Evolutionary conservation across 92 coral and sea anemone species (phyloP).

Genomic region (Phenganax stokvisi): DNA sequence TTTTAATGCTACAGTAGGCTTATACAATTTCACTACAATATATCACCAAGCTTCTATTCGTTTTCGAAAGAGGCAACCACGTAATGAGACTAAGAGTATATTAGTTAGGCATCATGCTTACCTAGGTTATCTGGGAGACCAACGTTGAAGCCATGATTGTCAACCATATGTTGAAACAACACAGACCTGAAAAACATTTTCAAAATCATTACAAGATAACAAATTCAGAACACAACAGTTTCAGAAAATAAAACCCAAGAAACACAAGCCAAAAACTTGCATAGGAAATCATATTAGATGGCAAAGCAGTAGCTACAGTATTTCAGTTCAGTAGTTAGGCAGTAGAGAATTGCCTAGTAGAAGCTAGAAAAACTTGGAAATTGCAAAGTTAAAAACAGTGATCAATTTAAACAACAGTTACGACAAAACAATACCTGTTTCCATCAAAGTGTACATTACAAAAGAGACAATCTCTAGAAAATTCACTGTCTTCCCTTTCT

Average conservation of each 20-base stretch:
- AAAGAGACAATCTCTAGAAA: constrained; percentile 86
- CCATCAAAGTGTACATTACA: constrained; percentile 87
- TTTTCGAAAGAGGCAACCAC: no score
- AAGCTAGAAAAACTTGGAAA: neutral
- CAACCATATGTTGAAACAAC: constrained; percentile 65
- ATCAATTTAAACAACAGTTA: no score
- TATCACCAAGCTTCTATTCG: no score
- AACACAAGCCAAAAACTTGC: no score
- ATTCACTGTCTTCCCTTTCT: constrained; percentile 82
- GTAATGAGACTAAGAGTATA: neutral
- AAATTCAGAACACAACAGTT: neutral
- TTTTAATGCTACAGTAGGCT: no score
- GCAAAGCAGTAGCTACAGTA: neutral
- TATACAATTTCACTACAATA: no score
- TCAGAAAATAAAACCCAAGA: neutral
- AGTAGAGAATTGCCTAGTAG: no score
- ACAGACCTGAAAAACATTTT: constrained; percentile 34
- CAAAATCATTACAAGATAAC: neutral
- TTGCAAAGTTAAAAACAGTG: neutral
- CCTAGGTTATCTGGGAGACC: constrained; percentile 87
- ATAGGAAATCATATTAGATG: no score
- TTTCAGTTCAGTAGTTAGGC: neutral
- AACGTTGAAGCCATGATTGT: constrained; percentile 68
- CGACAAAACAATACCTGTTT: constrained; percentile 55
- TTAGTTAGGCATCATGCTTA: neutral